A percentile compares a stretch with the other conserved stretches of the same genome.
These are phyloP conservation scores for Stegodyphus dumicola DNA, from an alignment of 1,140 invertebrate genomes.

Conservation along the genomic window DNA sequence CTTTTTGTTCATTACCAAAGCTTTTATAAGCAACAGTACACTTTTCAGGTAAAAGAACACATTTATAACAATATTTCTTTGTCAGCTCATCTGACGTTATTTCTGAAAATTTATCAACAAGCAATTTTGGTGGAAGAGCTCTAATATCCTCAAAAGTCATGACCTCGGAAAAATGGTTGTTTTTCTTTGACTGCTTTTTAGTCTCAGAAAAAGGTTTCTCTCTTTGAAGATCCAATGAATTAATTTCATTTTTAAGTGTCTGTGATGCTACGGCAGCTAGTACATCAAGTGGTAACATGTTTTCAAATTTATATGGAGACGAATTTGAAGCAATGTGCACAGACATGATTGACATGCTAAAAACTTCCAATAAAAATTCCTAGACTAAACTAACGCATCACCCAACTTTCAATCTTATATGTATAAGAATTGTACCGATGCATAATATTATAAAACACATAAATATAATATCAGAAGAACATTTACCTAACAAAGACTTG, in stretches of 20 bases:
- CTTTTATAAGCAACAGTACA: background rate
- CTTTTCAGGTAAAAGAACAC: background rate
- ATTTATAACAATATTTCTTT: conserved; percentile 9
- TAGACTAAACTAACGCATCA: background rate
- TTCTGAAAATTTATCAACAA: conserved; percentile 4
- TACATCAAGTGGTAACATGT: conserved; percentile 7
- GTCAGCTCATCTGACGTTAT: conserved; percentile 5
- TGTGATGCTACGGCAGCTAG: conserved; percentile 1
- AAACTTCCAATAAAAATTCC: background rate
- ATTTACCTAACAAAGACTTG: conserved; percentile 2
- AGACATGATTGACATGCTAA: background rate
- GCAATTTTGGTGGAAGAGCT: background rate
- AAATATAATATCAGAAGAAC: background rate
- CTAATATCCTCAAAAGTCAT: conserved; percentile 1
- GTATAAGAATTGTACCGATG: background rate
- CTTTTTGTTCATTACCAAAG: conserved; percentile 12
- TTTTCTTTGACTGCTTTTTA: conserved; percentile 5
- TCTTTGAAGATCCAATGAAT: background rate
- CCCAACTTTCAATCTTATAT: background rate
- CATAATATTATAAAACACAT: background rate
- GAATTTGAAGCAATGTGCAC: background rate
- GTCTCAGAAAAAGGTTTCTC: background rate
- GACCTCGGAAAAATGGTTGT: background rate
- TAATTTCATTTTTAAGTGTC: conserved; percentile 7
- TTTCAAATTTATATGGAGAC: background rate